A percentile compares a stretch with the other conserved stretches of the same genome.
Evolutionary conservation across 2,888 invertebrate species (phyloP).

Genomic region (Biston stratarius): DNA sequence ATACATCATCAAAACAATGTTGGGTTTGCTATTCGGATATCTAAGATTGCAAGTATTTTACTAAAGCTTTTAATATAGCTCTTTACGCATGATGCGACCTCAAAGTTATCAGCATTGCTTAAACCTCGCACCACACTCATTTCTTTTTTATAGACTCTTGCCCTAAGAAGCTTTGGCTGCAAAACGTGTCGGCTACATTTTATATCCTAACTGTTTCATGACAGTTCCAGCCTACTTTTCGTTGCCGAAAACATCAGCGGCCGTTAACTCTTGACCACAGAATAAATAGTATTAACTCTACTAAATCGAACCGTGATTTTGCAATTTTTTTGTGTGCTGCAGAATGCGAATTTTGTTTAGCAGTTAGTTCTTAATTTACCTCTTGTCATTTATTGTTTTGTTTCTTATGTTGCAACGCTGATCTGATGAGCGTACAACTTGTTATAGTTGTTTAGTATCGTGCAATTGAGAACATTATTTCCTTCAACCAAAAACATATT

Average conservation of each 20-base stretch:
- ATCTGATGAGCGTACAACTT: constrained; percentile 1
- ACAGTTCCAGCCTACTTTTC: constrained; percentile 18
- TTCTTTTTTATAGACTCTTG: too few species aligned
- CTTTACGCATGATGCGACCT: too few species aligned
- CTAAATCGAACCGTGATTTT: constrained; percentile 19
- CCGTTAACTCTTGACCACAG: constrained; percentile 22
- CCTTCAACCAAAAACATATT: too few species aligned
- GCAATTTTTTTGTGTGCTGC: constrained; percentile 8
- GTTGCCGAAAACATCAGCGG: constrained; percentile 14
- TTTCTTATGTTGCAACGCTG: not conserved
- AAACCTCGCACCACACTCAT: too few species aligned
- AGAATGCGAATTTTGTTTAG: constrained; percentile 16
- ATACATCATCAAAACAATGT: too few species aligned
- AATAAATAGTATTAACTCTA: constrained; percentile 9
- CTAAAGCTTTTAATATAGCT: too few species aligned
- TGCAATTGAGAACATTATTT: not conserved
- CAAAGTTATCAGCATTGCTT: too few species aligned
- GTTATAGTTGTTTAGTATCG: not conserved
- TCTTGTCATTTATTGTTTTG: constrained; percentile 20
- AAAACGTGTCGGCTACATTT: constrained; percentile 1
- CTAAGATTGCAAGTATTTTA: too few species aligned
- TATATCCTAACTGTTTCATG: constrained; percentile 20
- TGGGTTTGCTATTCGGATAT: too few species aligned
- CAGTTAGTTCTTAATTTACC: constrained; percentile 16
- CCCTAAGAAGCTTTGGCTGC: not conserved